Base-by-base conservation (phyloP, 2,888 invertebrate species). In the Malachius bipustulatus region DNA sequence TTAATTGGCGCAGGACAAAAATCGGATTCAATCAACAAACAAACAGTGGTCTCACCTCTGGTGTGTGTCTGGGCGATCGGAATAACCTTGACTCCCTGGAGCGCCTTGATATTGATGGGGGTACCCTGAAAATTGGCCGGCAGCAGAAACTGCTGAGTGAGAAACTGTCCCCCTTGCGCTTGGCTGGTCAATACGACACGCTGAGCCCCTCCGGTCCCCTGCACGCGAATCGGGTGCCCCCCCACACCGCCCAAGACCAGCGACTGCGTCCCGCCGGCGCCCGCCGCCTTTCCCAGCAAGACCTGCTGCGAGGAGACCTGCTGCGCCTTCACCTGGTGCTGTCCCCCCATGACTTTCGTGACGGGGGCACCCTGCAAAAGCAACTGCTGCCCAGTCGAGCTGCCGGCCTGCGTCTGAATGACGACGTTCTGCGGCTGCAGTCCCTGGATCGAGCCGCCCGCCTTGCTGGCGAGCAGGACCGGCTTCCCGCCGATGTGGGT, bases 1-100 rank as follows among this genome's bases (percentile, higher is more conserved):
- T 19, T 19, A 8, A 19, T 19, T 19, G 24, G 24, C 6, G 24
- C 6, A 19, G 24, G 6, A 19, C 6, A 19, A 19, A 19, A 19
- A 8, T n/a, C 6, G 24, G 6, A 6, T 6, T 19, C 6, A 19
- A 19, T 19, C 24, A 4, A 16, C 13, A 15, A 9, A 14, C 10
- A 24, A 12, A 12, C 8, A 4, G 3, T n/a, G 15, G 16, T 33
- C 46, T 54, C 50, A 55, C 56, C 56, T 53, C 55, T 54, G 16
- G 49, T 51, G 41, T 62, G 62, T 36, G 63, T 57, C 46, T 65
- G 64, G 13, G 65, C 60, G 37, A 72, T 55, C 1, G 72, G 71
- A 40, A 75, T 73, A 36, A 75, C 73, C 56, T 75, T 75, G 36
- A 75, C 64, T 6, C 70, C 72, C 57, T 74, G 73, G 40, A 75